phyloP scores from a whole-genome alignment of 2,888 invertebrate genomes.

The Drosophila peninsularis region DNA sequence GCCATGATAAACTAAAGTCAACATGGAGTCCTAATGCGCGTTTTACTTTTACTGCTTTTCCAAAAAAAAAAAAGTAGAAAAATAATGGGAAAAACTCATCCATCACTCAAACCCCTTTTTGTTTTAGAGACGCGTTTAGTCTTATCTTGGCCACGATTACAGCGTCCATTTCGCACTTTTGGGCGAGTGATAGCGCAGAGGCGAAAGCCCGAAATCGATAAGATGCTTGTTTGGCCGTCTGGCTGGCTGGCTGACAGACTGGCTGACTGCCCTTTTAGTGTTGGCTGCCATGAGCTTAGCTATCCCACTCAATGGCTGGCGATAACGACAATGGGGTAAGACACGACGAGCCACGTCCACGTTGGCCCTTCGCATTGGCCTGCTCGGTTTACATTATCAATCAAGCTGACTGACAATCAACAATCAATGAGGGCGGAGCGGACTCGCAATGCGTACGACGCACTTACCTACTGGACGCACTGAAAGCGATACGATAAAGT shows the following conservation, averaged over 20 bases:
- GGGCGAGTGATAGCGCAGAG: conserved; percentile 48
- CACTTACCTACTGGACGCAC: conserved; percentile 55
- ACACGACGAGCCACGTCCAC: conserved; percentile 16
- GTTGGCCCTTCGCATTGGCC: conserved; percentile 29
- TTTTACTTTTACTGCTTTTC: background rate
- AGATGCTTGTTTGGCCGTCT: conserved; percentile 44
- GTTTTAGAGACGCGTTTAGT: conserved; percentile 11
- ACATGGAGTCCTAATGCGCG: background rate
- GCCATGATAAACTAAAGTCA: conserved; percentile 1
- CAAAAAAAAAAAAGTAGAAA: too few species aligned
- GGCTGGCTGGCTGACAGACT: conserved; percentile 2
- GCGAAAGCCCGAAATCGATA: conserved; percentile 67
- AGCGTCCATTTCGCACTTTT: conserved; percentile 39
- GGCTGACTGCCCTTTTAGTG: conserved; percentile 23
- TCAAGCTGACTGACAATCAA: conserved; percentile 74
- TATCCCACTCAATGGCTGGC: conserved; percentile 47
- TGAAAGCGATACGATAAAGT: conserved; percentile 56
- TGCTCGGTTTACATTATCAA: conserved; percentile 79
- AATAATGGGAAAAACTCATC: conserved; percentile 14
- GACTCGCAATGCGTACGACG: background rate
- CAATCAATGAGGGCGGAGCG: conserved; percentile 36
- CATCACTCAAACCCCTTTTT: conserved; percentile 27
- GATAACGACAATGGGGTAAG: conserved; percentile 49
- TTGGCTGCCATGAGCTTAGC: conserved; percentile 40
- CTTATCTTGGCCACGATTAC: conserved; percentile 39